These are phyloP conservation scores for Halocynthia roretzi DNA, from an alignment of 23 tunicate species.

Conservation along the genomic window DNA sequence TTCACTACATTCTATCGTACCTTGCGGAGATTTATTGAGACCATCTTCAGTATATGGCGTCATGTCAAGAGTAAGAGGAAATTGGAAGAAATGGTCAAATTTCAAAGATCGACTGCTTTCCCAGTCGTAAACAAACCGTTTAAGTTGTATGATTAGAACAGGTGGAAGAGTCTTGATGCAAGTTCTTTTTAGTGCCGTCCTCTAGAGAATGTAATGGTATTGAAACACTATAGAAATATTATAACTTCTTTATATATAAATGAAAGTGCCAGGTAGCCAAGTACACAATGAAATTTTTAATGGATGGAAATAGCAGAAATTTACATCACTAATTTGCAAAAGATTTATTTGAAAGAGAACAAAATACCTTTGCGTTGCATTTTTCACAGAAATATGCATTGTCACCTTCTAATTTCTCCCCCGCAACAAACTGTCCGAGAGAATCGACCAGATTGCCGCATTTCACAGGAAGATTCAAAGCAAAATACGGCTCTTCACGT, in stretches of 20 bases:
- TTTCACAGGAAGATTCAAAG: slow-evolving; percentile 63
- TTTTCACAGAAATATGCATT: slow-evolving; percentile 93
- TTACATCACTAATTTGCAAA: not conserved
- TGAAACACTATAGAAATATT: not conserved
- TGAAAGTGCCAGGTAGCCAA: not conserved
- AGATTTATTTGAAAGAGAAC: too few relatives aligned
- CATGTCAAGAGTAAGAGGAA: slow-evolving; percentile 92
- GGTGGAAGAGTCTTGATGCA: slow-evolving; percentile 92
- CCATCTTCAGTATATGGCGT: slow-evolving; percentile 66
- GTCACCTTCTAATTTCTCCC: slow-evolving; percentile 88
- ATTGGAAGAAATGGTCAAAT: slow-evolving; percentile 80
- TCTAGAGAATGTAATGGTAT: slow-evolving; percentile 11
- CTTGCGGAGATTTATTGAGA: not conserved
- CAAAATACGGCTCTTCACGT: slow-evolving; percentile 84
- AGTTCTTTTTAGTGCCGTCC: slow-evolving; percentile 70
- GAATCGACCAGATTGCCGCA: slow-evolving; percentile 77
- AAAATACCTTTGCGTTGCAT: slow-evolving; percentile 76
- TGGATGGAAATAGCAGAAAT: not conserved
- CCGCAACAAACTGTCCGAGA: slow-evolving; percentile 69
- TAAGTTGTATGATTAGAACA: slow-evolving; percentile 81
- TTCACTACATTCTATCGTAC: too few relatives aligned
- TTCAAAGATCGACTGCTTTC: slow-evolving; percentile 76
- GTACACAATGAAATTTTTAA: not conserved
- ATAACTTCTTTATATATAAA: slow-evolving; percentile 1
- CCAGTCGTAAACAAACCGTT: slow-evolving; percentile 97